Base-by-base conservation (phyloP, 2,888 invertebrate genomes). In the Seladonia tumulorum region DNA sequence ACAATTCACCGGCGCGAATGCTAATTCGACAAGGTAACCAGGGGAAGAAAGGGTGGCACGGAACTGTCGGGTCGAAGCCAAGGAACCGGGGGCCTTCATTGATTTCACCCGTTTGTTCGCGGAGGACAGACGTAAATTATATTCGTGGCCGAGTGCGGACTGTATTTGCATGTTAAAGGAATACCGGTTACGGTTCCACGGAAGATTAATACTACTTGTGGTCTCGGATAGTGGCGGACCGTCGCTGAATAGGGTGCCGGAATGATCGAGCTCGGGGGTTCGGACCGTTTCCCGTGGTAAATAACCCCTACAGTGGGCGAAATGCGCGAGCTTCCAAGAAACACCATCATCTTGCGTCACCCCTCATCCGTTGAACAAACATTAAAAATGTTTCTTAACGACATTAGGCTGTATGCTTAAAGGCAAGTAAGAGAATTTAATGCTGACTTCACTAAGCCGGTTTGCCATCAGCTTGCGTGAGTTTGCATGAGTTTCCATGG, bases 111-210 rank as follows among this genome's bases (percentile, higher is more conserved):
- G 86, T 86, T 86, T 88, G 80, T 78, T 79, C 81, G 63, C 71
- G 73, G 88, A 71, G 82, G 83, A 88, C 88, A 81, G 85, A 88
- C 83, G 88, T 88, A 88, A 88, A 88, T 88, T 88, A 88, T 89
- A 84, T 84, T 81, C 88, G 82, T 81, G 83, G 81, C 76, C 77
- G 77, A 79, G 80, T 60, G 79, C 79, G 4, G 74, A n/a, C 29
- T 68, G 81, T 88, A 88, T 88, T 88, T 88, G 83, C 88, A 88
- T 87, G 76, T 75, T 87, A 70, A 81, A 83, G 76, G 81, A 75
- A 78, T 22, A 25, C 60, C 63, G 39, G 53, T 83, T 70, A 63
- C 60, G 45, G 83, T 83, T 63, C 29, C 45, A 84, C 39, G 29
- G 78, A 78, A 85, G 85, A 85, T 85, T 85, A 84, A 85, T 85